Evolutionary conservation across 2,113 vertebrate species (phyloP), one percentile per base, ranked within the genome.

Genomic region (Reinhardtius hippoglossoides): DNA sequence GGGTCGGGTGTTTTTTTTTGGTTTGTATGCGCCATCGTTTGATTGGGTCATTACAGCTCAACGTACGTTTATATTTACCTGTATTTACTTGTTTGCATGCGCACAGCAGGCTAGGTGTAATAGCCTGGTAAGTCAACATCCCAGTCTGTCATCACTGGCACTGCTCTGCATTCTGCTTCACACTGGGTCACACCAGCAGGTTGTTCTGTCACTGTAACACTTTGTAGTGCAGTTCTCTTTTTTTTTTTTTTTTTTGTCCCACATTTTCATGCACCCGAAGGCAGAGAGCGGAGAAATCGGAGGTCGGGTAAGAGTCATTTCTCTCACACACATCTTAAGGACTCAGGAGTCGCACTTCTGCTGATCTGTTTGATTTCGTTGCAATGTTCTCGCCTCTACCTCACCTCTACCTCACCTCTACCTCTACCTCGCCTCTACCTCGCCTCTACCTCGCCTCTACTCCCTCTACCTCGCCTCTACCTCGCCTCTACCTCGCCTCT

Each of bases 291-390:
- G 15, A 69, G 63, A n/a, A 76, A 24, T 68, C 37, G 46, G 13
- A 54, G 87, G 79, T 88, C 59, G 82, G 23, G 4, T 27, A 50
- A 68, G 58, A 81, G 76, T 86, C 63, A 73, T 1, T 60, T 78
- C 72, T 73, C 74, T 81, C 85, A 76, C 67, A 71, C 65, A 78
- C 75, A 64, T 48, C 24, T 55, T 71, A 46, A 73, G 2, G 24
- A 65, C 60, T 21, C n/a, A 4, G 50, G 60, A 65, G 10, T 20
- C 14, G 0, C 56, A 5, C 55, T 24, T 40, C 54, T 6, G 21
- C 23, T 37, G 13, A 63, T 16, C 48, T 18, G 35, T 40, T 44
- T 44, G 10, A 21, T 24, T 14, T 24, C n/a, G 5, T 31, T 48
- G 23, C 0, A 9, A 58, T 63, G 31, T 23, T 65, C 65, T 74